Percentiles rank a stretch among this genome's conserved stretches.
These are phyloP conservation scores for Aptenodytes forsteri DNA, from an alignment of 2,113 vertebrate genomes.

Conservation along the genomic window DNA sequence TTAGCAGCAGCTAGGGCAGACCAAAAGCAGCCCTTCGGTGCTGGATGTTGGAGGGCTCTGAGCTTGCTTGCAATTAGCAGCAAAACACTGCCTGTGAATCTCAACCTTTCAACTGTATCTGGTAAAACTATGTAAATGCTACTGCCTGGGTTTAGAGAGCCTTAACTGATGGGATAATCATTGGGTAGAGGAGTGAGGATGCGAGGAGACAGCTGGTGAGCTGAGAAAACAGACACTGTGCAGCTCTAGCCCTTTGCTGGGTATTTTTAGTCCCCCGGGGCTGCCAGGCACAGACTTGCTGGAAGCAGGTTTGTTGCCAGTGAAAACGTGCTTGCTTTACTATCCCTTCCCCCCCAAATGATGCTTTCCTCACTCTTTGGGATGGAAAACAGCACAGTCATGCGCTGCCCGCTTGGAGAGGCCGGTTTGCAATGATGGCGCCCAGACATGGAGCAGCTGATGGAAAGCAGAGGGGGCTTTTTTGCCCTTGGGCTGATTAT, in stretches of 20 bases:
- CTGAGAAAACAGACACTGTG: conserved; percentile 1
- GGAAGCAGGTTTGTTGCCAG: conserved; percentile 5
- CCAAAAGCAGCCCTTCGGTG: neutral
- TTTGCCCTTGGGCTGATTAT: neutral
- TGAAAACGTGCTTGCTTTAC: neutral
- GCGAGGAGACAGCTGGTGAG: conserved; percentile 28
- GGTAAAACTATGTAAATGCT: neutral
- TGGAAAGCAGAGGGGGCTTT: neutral
- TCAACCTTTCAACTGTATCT: neutral
- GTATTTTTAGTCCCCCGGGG: conserved; percentile 46
- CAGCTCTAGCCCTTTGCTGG: conserved; percentile 2
- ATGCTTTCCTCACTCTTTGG: neutral
- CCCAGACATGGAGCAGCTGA: neutral
- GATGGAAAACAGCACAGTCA: neutral
- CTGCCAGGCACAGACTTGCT: conserved; percentile 38
- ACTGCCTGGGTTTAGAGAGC: neutral
- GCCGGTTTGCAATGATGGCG: rapidly evolving
- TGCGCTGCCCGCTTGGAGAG: neutral
- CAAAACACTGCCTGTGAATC: neutral
- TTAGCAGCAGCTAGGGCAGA: neutral
- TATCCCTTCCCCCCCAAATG: neutral
- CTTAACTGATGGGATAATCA: conserved; percentile 12
- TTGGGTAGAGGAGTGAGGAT: neutral
- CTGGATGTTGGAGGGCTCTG: neutral
- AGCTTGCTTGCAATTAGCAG: neutral